A percentile compares a stretch with the other conserved stretches of the same genome.
Evolutionary conservation across 2,797 vertebrate genomes (phyloP).

Genomic region (Enteromius thamalakanensis): DNA sequence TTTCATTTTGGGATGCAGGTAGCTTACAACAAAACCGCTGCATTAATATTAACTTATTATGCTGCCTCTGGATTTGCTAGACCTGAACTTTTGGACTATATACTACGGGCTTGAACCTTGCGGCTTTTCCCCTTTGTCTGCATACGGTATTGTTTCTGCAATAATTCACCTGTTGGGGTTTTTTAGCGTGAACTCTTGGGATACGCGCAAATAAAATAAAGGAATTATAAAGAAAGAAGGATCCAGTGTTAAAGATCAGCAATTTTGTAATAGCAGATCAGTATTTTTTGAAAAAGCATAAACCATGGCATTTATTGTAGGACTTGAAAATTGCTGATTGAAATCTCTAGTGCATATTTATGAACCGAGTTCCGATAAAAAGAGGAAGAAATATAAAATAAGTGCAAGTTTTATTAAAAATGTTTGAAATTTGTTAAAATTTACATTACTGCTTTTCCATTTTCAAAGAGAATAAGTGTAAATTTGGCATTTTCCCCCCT

Average conservation of each 20-base stretch:
- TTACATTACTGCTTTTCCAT: neutral
- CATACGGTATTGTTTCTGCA: neutral
- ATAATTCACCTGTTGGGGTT: slow-evolving; percentile 7
- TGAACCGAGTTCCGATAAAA: neutral
- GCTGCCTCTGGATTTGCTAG: slow-evolving; percentile 7
- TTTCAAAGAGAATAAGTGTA: neutral
- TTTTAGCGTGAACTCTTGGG: neutral
- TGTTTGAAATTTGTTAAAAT: neutral
- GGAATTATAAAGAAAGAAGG: neutral
- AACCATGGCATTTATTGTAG: neutral
- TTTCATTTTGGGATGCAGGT: neutral
- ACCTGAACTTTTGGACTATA: slow-evolving; percentile 21
- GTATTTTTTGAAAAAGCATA: neutral
- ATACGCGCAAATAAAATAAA: neutral
- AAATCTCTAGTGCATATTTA: neutral
- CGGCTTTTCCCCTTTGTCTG: neutral
- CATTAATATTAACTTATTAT: neutral
- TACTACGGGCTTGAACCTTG: neutral
- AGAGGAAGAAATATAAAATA: neutral
- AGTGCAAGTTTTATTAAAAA: neutral
- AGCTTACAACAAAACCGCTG: neutral
- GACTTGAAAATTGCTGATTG: neutral
- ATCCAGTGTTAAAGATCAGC: neutral
- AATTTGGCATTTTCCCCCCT: neutral
- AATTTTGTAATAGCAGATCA: neutral